Percentiles rank a stretch among this genome's conserved stretches.
Evolutionary conservation across 2,113 vertebrate genomes (phyloP).

Genomic region (Notothenia rossii): DNA sequence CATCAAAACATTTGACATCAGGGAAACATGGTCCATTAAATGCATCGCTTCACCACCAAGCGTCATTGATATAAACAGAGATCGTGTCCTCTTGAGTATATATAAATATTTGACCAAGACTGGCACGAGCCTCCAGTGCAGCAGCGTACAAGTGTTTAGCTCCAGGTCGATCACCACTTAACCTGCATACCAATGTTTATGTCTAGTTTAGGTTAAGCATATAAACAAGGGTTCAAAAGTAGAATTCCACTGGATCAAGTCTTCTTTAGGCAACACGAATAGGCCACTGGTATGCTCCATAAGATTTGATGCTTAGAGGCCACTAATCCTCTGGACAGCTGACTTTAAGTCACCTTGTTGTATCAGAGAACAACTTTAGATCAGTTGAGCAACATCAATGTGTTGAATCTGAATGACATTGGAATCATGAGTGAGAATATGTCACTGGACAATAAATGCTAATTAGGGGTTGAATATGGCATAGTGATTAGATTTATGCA

Average conservation of each 20-base stretch:
- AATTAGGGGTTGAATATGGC: slow-evolving; percentile 33
- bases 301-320: slow-evolving; percentile 28
- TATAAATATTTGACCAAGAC: not conserved
- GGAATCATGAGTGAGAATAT: not conserved
- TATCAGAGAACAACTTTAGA: slow-evolving; percentile 29
- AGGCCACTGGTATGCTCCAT: slow-evolving; percentile 17
- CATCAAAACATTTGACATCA: too few species aligned
- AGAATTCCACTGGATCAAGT: not conserved
- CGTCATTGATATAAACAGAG: too few species aligned
- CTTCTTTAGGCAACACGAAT: slow-evolving; percentile 21
- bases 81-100: too few species aligned
- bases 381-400: slow-evolving; percentile 3
- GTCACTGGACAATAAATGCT: slow-evolving; percentile 15
- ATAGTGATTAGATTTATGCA: slow-evolving; percentile 12
- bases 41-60: too few species aligned
- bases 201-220: slow-evolving; percentile 3
- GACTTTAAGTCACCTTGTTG: slow-evolving; percentile 1
- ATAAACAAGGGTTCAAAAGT: slow-evolving; percentile 2
- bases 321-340: slow-evolving; percentile 38
- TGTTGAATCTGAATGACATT: slow-evolving; percentile 12
- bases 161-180: not conserved
- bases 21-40: too few species aligned
- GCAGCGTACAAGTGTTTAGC: not conserved
- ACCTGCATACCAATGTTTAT: slow-evolving; percentile 25
- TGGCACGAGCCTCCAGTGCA: not conserved